phyloP scores from a whole-genome alignment of 2,113 vertebrate species.

The Hemibagrus wyckioides region DNA sequence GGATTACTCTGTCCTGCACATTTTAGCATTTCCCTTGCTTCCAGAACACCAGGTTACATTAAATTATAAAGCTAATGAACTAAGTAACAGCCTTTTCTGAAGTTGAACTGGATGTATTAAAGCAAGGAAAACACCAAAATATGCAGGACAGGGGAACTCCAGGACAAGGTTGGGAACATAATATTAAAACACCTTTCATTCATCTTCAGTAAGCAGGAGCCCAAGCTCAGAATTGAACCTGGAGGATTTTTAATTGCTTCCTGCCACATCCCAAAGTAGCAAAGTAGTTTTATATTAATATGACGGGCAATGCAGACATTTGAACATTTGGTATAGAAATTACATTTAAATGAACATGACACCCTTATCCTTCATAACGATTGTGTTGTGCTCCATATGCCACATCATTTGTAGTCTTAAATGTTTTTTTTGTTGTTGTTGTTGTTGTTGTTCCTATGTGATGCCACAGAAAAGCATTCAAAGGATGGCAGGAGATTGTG shows the following conservation, averaged over 20 bases:
- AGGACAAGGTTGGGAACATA: not conserved
- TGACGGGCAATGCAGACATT: not conserved
- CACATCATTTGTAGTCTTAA: not conserved
- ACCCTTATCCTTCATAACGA: not conserved
- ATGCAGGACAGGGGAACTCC: not conserved
- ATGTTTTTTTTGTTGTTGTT: not conserved
- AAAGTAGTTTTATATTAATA: not conserved
- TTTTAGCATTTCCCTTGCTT: not conserved
- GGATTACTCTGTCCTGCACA: not conserved
- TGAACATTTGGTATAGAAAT: not conserved
- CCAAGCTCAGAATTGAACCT: not conserved
- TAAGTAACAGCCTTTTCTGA: not conserved
- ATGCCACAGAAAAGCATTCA: not conserved
- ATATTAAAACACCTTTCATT: not conserved
- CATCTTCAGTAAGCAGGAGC: not conserved
- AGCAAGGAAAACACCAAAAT: not conserved
- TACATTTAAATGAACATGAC: not conserved
- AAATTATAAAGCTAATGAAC: not conserved
- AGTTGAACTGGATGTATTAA: not conserved
- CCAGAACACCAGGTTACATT: not conserved
- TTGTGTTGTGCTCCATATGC: not conserved
- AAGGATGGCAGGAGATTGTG: not conserved
- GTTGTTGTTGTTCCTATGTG: not conserved
- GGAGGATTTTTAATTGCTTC: not conserved
- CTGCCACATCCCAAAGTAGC: not conserved